Percentiles rank a stretch among this genome's conserved stretches.
Evolutionary conservation across 2,888 invertebrate genomes (phyloP).

Genomic region (Chesias legatella): DNA sequence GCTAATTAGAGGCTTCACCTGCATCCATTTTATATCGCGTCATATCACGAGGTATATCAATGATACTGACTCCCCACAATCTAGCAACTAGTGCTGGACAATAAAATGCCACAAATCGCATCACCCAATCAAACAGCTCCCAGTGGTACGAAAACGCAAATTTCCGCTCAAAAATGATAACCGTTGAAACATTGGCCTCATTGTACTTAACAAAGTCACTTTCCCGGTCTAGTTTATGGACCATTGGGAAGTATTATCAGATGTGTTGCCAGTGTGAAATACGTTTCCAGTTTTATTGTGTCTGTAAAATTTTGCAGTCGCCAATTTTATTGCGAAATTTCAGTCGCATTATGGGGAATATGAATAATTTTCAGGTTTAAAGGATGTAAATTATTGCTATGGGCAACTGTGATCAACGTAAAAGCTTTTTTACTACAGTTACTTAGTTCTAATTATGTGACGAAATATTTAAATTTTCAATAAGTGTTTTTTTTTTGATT

Average conservation of each 20-base stretch:
- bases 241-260: slow-evolving; percentile 56
- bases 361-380: not conserved
- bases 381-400: not conserved
- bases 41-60: slow-evolving; percentile 4
- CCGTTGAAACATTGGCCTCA: slow-evolving; percentile 48
- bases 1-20: too few relatives aligned
- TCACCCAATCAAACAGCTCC: slow-evolving; percentile 60
- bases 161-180: slow-evolving; percentile 68
- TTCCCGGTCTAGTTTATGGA: slow-evolving; percentile 45
- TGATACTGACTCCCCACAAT: slow-evolving; percentile 15
- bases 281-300: slow-evolving; percentile 34
- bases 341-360: not conserved
- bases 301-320: slow-evolving; percentile 2
- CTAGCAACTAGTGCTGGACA: slow-evolving; percentile 39
- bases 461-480: too few relatives aligned
- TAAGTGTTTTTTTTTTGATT: too few relatives aligned
- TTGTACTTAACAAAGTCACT: slow-evolving; percentile 50
- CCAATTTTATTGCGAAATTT: slow-evolving; percentile 3
- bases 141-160: slow-evolving; percentile 51
- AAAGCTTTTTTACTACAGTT: too few relatives aligned
- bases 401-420: too few relatives aligned
- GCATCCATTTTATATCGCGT: too few relatives aligned
- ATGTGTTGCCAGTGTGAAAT: slow-evolving; percentile 44
- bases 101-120: slow-evolving; percentile 46
- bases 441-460: too few relatives aligned